These are phyloP conservation scores for Drosophila repleta DNA, from an alignment of 1,140 invertebrate genomes.

Conservation along the genomic window DNA sequence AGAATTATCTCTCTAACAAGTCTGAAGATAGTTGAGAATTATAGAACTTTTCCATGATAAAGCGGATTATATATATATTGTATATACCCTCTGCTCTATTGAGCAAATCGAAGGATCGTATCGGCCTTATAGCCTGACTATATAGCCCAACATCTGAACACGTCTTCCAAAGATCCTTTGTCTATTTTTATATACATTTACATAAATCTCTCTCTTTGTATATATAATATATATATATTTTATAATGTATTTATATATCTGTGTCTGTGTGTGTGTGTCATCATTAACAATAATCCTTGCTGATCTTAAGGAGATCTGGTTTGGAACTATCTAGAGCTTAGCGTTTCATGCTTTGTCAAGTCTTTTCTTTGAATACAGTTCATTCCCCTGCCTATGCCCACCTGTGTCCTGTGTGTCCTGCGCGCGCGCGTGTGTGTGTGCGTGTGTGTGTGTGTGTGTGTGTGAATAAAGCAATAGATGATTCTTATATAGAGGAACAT, in stretches of 20 bases:
- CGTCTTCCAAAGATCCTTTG: too few relatives aligned
- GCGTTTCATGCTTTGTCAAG: slow-evolving; percentile 37
- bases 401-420: slow-evolving; percentile 11
- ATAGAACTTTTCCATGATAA: too few relatives aligned
- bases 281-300: slow-evolving; percentile 21
- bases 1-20: too few relatives aligned
- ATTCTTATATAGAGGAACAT: slow-evolving; percentile 36
- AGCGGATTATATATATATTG: too few relatives aligned
- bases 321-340: slow-evolving; percentile 40
- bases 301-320: slow-evolving; percentile 18
- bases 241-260: not conserved
- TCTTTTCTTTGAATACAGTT: slow-evolving; percentile 43
- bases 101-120: too few relatives aligned
- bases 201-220: not conserved
- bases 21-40: too few relatives aligned
- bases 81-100: too few relatives aligned
- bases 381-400: not conserved
- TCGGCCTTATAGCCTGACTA: too few relatives aligned
- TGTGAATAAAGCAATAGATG: slow-evolving; percentile 17
- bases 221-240: not conserved
- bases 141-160: too few relatives aligned
- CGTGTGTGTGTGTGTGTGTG: not conserved
- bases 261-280: slow-evolving; percentile 1
- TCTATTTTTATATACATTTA: too few relatives aligned
- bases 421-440: slow-evolving; percentile 19